Base-by-base conservation (phyloP, 2,113 vertebrate species). In the Grantiella picta region DNA sequence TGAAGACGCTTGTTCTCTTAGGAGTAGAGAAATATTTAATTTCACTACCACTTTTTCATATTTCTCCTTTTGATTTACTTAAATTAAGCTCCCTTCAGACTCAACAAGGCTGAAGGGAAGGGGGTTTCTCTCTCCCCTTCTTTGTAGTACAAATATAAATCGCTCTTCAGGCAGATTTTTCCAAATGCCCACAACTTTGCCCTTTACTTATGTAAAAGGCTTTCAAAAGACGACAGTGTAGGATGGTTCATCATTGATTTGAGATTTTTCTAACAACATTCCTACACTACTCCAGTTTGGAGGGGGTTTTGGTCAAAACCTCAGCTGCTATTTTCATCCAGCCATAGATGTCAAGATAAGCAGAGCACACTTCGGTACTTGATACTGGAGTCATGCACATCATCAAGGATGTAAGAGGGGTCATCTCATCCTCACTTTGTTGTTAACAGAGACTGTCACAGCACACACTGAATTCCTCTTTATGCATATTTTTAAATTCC, bases 321-420 rank as follows among this genome's bases (percentile, higher is more conserved):
- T 82, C 5, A 9, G 61, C 44, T 89, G 80, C 80, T 96, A 86
- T 95, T 95, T 96, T 92, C 80, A 79, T 71, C 49, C 75, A 93
- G 50, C 24, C 49, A 45, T 21, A 77, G 92, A 80, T 82, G 35
- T 80, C 70, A 94, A 82, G 86, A 77, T 72, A 89, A 94, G 54
- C 56, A 60, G 44, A 78, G 28, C 60, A 69, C 24, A 38, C 64
- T 92, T 77, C 86, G 79, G 86, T 92, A 70, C 78, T 66, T 14
- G 24, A 87, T 87, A 70, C 73, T 63, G 42, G 36, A 96, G 80
- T 92, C 83, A 69, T 19, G 33, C 57, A 73, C 47, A 84, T 52
- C 91, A 91, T 89, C 76, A 82, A 66, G 66, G 70, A 77, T 73
- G 15, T 25, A 59, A 84, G 47, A 52, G 12, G 49, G 59, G 28